phyloP scores from a whole-genome alignment of 1,140 invertebrate genomes.

The Ceratosolen solmsi region DNA sequence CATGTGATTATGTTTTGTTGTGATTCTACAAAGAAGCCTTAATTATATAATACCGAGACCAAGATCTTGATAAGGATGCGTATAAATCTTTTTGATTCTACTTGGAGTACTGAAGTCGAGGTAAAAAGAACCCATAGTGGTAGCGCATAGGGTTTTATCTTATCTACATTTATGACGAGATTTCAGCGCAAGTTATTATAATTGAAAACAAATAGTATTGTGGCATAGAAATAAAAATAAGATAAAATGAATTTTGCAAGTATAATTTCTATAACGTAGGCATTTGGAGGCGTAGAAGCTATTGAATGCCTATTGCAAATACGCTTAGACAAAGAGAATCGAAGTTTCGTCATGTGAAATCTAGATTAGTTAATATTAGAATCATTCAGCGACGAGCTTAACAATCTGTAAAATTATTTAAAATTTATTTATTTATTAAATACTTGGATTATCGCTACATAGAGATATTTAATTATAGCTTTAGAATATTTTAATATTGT shows the following conservation, averaged over 20 bases:
- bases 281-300: neutral
- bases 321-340: neutral
- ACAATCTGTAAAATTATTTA: too few relatives aligned
- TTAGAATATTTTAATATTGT: neutral
- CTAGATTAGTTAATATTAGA: neutral
- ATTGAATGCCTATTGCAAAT: neutral
- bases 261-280: neutral
- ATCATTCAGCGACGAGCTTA: too few relatives aligned
- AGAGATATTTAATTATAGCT: neutral
- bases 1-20: slow-evolving; percentile 9
- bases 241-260: too few relatives aligned
- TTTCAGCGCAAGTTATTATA: slow-evolving; percentile 8
- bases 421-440: too few relatives aligned
- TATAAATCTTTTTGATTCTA: slow-evolving; percentile 28
- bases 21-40: neutral
- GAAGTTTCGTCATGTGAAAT: neutral
- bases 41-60: slow-evolving; percentile 16
- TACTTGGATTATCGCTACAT: neutral
- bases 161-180: slow-evolving; percentile 18
- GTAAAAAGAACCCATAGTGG: neutral
- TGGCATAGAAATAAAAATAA: neutral
- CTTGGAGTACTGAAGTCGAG: neutral
- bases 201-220: neutral
- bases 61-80: slow-evolving; percentile 12
- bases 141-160: slow-evolving; percentile 8